phyloP scores from a whole-genome alignment of 1,140 invertebrate species.

The Megathymus violae region DNA sequence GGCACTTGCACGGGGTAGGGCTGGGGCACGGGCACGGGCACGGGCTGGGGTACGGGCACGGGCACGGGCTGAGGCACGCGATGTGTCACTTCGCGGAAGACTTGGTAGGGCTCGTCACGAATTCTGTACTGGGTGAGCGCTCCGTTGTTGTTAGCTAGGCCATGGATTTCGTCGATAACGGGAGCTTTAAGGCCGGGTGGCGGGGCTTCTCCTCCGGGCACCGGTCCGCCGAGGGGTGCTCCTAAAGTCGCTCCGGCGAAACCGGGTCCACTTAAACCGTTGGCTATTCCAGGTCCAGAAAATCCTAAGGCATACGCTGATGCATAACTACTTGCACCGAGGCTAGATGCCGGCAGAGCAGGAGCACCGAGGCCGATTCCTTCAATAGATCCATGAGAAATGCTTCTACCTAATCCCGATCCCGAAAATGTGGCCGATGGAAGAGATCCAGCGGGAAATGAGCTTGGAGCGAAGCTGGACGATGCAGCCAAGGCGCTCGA shows the following conservation, averaged over 20 bases:
- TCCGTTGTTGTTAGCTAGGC: conserved; percentile 68
- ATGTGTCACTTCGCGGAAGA: conserved; percentile 68
- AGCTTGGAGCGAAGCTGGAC: conserved; percentile 70
- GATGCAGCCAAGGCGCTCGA: conserved; percentile 34
- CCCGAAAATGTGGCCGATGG: conserved; percentile 62
- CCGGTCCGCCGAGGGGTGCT: conserved; percentile 21
- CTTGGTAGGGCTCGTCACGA: conserved; percentile 69
- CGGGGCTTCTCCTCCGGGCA: conserved; percentile 45
- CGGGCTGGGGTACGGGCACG: conserved; percentile 68
- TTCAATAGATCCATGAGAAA: conserved; percentile 6
- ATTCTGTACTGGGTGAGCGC: conserved; percentile 68
- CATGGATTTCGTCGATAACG: conserved; percentile 71
- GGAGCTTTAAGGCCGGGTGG: conserved; percentile 65
- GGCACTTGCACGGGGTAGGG: conserved; percentile 80
- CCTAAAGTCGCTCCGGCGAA: conserved; percentile 25
- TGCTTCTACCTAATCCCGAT: conserved; percentile 9
- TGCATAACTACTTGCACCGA: conserved; percentile 35
- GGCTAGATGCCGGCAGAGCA: conserved; percentile 38
- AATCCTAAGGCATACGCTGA: conserved; percentile 20
- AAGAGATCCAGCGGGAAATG: conserved; percentile 68
- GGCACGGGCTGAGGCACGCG: conserved; percentile 71
- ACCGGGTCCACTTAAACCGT: conserved; percentile 24
- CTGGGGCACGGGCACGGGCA: conserved; percentile 73
- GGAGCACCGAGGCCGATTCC: conserved; percentile 8
- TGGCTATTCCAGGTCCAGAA: conserved; percentile 29